Percentiles rank a stretch among this genome's conserved stretches.
Evolutionary conservation across 2,113 vertebrate genomes (phyloP).

Genomic region (Alouatta palliata): DNA sequence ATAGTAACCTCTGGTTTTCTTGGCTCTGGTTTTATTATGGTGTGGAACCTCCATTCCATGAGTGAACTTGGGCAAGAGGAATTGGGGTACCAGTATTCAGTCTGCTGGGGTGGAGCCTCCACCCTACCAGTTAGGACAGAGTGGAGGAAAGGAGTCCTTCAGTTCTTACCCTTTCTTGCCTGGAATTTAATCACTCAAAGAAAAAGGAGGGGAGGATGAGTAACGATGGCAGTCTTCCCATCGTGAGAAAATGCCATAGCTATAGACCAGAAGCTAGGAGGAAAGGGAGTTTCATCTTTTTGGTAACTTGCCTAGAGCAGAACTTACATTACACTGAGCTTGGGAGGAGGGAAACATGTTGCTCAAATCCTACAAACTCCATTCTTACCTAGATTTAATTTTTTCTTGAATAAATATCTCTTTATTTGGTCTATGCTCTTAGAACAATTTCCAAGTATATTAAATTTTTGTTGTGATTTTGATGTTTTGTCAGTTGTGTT

Average conservation of each 20-base stretch:
- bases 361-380: not conserved
- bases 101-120: not conserved
- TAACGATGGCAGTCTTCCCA: not conserved
- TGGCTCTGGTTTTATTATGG: no score
- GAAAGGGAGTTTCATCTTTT: not conserved
- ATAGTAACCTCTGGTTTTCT: not conserved
- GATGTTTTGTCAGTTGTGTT: not conserved
- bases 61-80: not conserved
- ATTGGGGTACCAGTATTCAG: not conserved
- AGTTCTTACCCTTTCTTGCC: not conserved
- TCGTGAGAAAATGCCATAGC: not conserved
- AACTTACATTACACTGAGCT: not conserved
- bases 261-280: not conserved
- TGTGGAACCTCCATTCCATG: not conserved
- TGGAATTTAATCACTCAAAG: not conserved
- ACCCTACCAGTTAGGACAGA: not conserved
- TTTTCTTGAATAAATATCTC: not conserved
- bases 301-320: not conserved
- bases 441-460: not conserved
- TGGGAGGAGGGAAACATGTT: rapidly evolving
- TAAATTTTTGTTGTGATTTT: not conserved
- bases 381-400: not conserved
- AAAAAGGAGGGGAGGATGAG: not conserved
- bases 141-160: not conserved
- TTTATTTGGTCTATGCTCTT: not conserved